Conservation (phyloP, 1,140 invertebrate genomes). For the Microplitis mediator region DNA sequence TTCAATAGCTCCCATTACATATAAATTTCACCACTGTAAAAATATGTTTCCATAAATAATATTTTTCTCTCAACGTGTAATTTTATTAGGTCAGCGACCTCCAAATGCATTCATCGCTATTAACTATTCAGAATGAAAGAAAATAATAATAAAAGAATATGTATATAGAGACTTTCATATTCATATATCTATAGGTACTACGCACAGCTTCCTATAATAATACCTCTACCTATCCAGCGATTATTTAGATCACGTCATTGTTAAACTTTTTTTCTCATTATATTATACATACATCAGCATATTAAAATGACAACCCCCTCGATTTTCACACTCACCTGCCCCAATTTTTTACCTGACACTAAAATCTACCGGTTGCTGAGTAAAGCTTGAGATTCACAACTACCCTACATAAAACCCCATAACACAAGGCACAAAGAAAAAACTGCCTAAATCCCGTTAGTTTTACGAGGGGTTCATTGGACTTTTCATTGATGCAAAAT, state of each 20-base stretch:
- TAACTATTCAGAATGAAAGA: no score
- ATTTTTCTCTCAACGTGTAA: neutral
- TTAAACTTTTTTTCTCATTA: neutral
- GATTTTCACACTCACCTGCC: slow-evolving; percentile 24
- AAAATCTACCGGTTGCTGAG: neutral
- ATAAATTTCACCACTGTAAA: neutral
- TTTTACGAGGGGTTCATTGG: no score
- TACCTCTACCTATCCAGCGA: neutral
- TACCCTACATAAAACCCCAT: no score
- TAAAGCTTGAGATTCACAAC: neutral
- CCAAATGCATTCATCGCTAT: neutral
- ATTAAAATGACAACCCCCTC: neutral
- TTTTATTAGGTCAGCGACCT: neutral
- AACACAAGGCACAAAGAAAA: no score
- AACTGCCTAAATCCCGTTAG: no score
- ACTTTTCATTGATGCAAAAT: no score
- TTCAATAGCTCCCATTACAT: neutral
- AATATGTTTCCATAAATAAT: neutral
- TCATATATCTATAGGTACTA: no score
- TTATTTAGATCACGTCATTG: neutral
- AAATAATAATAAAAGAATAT: no score
- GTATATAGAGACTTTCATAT: no score
- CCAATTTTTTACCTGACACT: slow-evolving; percentile 5
- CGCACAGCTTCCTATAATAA: no score
- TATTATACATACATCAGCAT: neutral